A percentile compares a stretch with the other conserved stretches of the same genome.
phyloP scores from a whole-genome alignment of 1,140 invertebrate species.

The Calycopis cecrops region DNA sequence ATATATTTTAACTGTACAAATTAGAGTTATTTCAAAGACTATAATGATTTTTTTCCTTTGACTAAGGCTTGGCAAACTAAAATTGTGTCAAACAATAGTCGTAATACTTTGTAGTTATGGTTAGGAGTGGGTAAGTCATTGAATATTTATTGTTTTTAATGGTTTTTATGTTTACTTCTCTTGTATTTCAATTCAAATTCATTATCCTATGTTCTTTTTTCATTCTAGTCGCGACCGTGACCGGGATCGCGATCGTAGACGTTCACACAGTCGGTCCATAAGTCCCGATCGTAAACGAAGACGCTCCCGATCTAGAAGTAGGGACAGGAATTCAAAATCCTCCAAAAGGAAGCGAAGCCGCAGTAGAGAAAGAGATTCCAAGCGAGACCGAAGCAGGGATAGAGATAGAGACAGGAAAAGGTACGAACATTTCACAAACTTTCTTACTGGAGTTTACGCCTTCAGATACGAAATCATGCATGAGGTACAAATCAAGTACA shows the following conservation, averaged over 20 bases:
- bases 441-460: too few relatives aligned
- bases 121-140: constrained; percentile 62
- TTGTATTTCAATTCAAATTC: constrained; percentile 15
- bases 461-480: too few relatives aligned
- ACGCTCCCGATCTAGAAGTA: constrained; percentile 78
- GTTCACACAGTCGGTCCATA: constrained; percentile 71
- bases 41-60: too few relatives aligned
- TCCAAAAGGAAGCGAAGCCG: constrained; percentile 67
- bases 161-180: constrained; percentile 9
- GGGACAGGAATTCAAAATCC: constrained; percentile 74
- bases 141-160: neutral
- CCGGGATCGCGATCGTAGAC: constrained; percentile 60
- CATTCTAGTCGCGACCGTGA: constrained; percentile 53
- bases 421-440: constrained; percentile 11
- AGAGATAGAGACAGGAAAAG: constrained; percentile 53
- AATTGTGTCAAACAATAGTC: too few relatives aligned
- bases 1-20: too few relatives aligned
- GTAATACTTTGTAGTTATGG: constrained; percentile 33
- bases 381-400: constrained; percentile 64
- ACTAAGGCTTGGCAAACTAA: too few relatives aligned
- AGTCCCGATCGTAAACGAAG: constrained; percentile 76
- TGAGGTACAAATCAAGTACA: too few relatives aligned
- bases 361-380: constrained; percentile 71
- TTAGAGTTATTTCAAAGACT: too few relatives aligned
- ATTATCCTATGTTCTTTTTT: constrained; percentile 3